Evolutionary conservation across 35 echinoderm and acorn worm genomes (phyloP).

Genomic region (Anneissia japonica): DNA sequence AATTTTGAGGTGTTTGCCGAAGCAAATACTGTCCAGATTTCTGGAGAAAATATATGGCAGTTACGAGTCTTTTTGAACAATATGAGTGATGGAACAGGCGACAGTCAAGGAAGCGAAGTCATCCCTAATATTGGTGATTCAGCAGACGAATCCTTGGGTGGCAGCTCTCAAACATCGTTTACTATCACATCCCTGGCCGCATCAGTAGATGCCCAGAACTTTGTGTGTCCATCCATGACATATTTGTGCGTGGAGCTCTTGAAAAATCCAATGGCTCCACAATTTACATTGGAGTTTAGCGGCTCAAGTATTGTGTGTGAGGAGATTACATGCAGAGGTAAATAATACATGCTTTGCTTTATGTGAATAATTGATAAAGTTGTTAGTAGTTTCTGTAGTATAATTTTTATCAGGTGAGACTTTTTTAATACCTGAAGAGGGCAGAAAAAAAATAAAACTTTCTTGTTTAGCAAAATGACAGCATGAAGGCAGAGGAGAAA

Average conservation of each 20-base stretch:
- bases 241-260: constrained; percentile 39
- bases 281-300: not conserved
- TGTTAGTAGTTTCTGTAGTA: too few relatives aligned
- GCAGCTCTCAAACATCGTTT: not conserved
- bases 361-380: too few relatives aligned
- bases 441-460: too few relatives aligned
- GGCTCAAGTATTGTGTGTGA: not conserved
- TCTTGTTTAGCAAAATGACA: too few relatives aligned
- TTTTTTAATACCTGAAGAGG: too few relatives aligned
- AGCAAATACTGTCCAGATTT: not conserved
- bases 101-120: constrained; percentile 1
- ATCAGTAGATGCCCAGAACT: not conserved
- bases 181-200: not conserved
- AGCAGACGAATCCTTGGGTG: not conserved
- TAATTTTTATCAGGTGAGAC: too few relatives aligned
- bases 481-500: too few relatives aligned
- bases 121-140: not conserved
- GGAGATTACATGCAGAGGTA: not conserved
- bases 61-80: constrained; percentile 34
- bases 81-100: constrained; percentile 10
- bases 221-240: constrained; percentile 20
- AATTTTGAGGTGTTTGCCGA: not conserved
- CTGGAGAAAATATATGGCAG: constrained; percentile 17
- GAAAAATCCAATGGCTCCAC: not conserved
- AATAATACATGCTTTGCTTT: too few relatives aligned